These are phyloP conservation scores for Chloroceryle inda DNA, from an alignment of 2,797 vertebrate species.

Conservation along the genomic window DNA sequence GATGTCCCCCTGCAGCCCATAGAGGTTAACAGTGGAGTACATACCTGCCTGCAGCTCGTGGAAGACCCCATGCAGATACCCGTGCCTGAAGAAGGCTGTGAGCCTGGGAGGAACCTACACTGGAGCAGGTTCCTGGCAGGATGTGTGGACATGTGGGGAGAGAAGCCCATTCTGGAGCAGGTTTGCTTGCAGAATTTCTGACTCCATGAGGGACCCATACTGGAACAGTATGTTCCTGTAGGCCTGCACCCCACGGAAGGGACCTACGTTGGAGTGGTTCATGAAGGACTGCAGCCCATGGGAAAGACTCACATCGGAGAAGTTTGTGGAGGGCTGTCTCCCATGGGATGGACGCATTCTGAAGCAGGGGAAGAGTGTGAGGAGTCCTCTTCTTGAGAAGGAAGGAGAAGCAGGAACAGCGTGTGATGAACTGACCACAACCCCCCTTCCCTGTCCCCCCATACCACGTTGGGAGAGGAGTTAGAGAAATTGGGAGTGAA, in stretches of 20 bases:
- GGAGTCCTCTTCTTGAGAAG: neutral
- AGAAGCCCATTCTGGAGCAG: neutral
- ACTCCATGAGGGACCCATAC: fast-evolving
- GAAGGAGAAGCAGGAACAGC: neutral
- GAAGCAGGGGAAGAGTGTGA: neutral
- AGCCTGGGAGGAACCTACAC: neutral
- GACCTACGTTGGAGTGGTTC: neutral
- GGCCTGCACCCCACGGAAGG: no score
- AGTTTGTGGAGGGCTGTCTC: neutral
- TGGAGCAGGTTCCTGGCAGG: neutral
- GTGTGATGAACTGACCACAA: neutral
- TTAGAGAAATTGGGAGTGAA: neutral
- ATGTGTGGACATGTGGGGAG: neutral
- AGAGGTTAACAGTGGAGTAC: neutral
- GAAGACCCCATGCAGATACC: neutral
- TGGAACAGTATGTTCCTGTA: neutral
- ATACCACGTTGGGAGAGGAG: neutral
- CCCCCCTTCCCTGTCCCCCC: fast-evolving
- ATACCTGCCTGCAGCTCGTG: neutral
- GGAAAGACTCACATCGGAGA: neutral
- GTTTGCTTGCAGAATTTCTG: neutral
- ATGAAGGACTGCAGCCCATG: neutral
- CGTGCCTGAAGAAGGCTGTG: neutral
- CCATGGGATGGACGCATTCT: neutral
- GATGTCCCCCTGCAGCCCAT: neutral